phyloP scores from a whole-genome alignment of 2,797 vertebrate genomes.

The Varecia variegata region DNA sequence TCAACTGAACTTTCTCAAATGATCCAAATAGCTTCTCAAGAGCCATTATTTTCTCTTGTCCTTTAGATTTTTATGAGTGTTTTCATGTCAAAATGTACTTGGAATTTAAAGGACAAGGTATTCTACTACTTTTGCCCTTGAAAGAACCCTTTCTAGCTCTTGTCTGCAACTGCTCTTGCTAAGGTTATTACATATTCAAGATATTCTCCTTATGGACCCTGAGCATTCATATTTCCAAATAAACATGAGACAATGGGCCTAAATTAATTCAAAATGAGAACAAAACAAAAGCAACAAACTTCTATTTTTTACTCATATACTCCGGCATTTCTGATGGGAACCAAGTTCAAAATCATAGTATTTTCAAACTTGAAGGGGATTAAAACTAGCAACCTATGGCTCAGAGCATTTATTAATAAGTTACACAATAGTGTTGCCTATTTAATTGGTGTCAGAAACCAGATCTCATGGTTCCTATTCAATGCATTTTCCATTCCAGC shows the following conservation, averaged over 20 bases:
- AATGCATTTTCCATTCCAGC: not conserved
- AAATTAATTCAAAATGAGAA: not conserved
- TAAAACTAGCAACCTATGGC: not conserved
- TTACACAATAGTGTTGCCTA: too few species aligned
- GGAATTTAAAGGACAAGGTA: slow-evolving; percentile 38
- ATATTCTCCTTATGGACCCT: not conserved
- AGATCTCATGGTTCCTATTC: not conserved
- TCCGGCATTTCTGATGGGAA: not conserved
- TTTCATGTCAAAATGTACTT: slow-evolving; percentile 23
- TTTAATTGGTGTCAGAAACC: not conserved
- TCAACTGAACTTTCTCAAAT: not conserved
- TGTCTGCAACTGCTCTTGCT: not conserved
- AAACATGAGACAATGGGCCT: not conserved
- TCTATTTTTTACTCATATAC: not conserved
- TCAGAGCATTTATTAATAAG: not conserved
- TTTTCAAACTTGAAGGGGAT: not conserved
- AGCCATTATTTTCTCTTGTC: slow-evolving; percentile 30
- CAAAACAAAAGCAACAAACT: not conserved
- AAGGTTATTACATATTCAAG: not conserved
- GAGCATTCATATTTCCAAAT: not conserved
- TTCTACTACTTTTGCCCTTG: not conserved
- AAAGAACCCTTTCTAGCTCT: not conserved
- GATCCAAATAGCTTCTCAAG: slow-evolving; percentile 24
- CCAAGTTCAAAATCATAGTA: not conserved
- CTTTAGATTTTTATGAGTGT: not conserved